Evolutionary conservation across 2,113 vertebrate genomes (phyloP).

Genomic region (Sinosuthora webbiana): DNA sequence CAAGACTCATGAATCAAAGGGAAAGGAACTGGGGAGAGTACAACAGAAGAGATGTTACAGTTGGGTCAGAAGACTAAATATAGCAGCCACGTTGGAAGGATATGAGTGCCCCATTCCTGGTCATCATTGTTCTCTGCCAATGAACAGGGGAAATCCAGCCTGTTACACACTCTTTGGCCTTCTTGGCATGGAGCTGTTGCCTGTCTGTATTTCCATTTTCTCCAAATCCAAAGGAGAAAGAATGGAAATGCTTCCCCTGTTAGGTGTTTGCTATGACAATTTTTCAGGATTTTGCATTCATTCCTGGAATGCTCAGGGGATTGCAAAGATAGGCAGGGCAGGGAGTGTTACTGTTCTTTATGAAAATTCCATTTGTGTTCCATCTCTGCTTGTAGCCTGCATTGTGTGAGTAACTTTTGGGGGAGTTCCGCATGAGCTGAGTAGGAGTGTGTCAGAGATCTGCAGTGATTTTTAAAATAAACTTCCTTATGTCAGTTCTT

Average conservation of each 20-base stretch:
- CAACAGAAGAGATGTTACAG: not conserved
- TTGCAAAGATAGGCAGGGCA: not conserved
- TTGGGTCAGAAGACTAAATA: not conserved
- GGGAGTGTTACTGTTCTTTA: not conserved
- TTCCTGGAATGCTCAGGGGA: not conserved
- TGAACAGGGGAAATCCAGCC: not conserved
- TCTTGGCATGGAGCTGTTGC: not conserved
- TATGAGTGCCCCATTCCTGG: not conserved
- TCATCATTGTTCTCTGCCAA: not conserved
- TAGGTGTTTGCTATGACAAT: not conserved
- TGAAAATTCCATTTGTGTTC: not conserved
- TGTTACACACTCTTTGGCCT: not conserved
- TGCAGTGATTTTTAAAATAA: not conserved
- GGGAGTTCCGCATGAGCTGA: not conserved
- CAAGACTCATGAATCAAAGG: not conserved
- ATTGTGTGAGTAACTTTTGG: not conserved
- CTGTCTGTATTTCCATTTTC: not conserved
- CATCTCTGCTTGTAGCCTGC: not conserved
- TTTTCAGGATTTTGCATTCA: not conserved
- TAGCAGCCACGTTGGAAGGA: not conserved
- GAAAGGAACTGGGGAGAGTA: not conserved
- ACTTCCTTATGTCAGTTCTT: not conserved
- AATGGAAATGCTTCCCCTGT: not conserved
- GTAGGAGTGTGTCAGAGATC: not conserved
- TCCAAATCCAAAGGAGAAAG: not conserved